Conservation (phyloP, 2,888 invertebrate species). For the Hirtodrosophila duncani region DNA sequence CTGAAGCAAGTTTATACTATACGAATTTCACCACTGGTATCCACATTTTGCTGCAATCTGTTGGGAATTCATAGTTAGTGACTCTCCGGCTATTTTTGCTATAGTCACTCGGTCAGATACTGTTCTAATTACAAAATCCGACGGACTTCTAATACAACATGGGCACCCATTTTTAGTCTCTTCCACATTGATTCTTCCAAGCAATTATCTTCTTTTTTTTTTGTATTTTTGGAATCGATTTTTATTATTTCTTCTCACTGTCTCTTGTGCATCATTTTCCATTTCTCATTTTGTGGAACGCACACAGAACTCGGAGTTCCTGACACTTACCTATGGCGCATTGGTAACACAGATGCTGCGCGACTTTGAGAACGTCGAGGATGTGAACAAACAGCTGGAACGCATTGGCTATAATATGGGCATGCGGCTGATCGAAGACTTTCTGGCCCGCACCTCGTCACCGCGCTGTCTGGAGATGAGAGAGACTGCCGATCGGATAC, state of each 20-base stretch:
- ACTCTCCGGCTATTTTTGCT: too few relatives aligned
- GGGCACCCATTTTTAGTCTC: too few relatives aligned
- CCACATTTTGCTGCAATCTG: too few relatives aligned
- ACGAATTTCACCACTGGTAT: too few relatives aligned
- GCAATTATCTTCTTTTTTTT: slow-evolving; percentile 8
- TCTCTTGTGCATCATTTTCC: slow-evolving; percentile 5
- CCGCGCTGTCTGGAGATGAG: slow-evolving; percentile 96
- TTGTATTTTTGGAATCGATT: slow-evolving; percentile 9
- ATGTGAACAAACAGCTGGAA: slow-evolving; percentile 97
- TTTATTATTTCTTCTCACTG: slow-evolving; percentile 26
- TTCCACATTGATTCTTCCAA: too few relatives aligned
- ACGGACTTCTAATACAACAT: neutral
- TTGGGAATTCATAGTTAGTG: too few relatives aligned
- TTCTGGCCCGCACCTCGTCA: slow-evolving; percentile 92
- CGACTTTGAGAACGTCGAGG: slow-evolving; percentile 97
- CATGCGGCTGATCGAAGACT: slow-evolving; percentile 97
- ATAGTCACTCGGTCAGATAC: too few relatives aligned
- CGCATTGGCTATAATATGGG: slow-evolving; percentile 99
- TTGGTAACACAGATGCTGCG: slow-evolving; percentile 97
- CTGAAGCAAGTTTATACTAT: too few relatives aligned
- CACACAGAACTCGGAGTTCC: slow-evolving; percentile 93
- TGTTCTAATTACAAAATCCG: slow-evolving; percentile 8
- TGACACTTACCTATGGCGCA: slow-evolving; percentile 98
- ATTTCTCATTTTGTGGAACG: neutral
- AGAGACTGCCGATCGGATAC: slow-evolving; percentile 97